Base-by-base conservation (phyloP, 2,888 invertebrate genomes). In the Ligdia adustata region DNA sequence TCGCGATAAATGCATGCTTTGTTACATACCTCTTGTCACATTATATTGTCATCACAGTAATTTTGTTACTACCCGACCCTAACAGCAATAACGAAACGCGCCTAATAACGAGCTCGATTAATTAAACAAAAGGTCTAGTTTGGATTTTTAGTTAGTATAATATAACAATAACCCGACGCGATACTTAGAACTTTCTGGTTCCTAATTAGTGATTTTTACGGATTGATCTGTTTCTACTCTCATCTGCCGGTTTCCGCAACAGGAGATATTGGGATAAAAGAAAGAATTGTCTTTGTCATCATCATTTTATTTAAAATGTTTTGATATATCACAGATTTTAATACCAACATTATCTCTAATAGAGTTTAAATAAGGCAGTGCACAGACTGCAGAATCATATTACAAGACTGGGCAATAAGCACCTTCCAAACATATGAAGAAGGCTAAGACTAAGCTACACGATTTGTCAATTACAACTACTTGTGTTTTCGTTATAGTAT, bases 231-330 rank as follows among this genome's bases (percentile, higher is more conserved):
- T 7, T 22, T 12, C 22, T 28, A 34, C 24, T 16, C 11, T 6
- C 16, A 15, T 22, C 33, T 34, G 28, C 22, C 24, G 34, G 42
- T 51, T 46, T 54, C 51, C 63, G 61, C 57, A 59, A 57, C 40
- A 76, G 87, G 81, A 75, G 66, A 71, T 77, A 72, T 73, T 75
- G 82, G 88, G 87, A 75, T 71, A 78, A 89, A 89, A 83, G 88
- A 89, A 90, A 89, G 79, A 87, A 80, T 78, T 80, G 82, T 75
- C 49, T 74, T 77, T 80, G 75, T 76, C 65, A 79, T 81, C 77
- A 87, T 72, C 66, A 60, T 74, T 85, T 87, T 87, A 85, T 85
- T n/a, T 86, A 59, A 72, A 75, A 80, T 68, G 61, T 60, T 66
- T 26, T 9, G 26, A 35, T 35, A 37, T 76, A 82, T 84, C 80